phyloP scores from a whole-genome alignment of 2,113 vertebrate species.

The Ailurus styani region DNA sequence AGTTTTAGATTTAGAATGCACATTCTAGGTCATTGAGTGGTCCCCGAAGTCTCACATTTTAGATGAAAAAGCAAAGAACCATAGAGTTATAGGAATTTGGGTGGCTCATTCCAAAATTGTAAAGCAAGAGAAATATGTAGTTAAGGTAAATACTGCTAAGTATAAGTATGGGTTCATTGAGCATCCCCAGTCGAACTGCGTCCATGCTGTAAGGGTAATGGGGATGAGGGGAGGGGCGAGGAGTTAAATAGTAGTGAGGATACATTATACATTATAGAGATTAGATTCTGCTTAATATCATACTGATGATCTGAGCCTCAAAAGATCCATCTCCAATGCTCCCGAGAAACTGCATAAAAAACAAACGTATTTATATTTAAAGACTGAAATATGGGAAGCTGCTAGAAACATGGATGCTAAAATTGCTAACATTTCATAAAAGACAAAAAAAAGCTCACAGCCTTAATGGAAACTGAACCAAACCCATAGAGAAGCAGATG shows the following conservation, averaged over 20 bases:
- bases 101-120: neutral
- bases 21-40: neutral
- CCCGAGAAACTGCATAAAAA: neutral
- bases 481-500: constrained; percentile 65
- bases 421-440: constrained; percentile 55
- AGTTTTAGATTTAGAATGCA: neutral
- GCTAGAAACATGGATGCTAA: constrained; percentile 31
- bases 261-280: neutral
- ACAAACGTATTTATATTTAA: constrained; percentile 15
- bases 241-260: neutral
- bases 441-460: neutral
- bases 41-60: neutral
- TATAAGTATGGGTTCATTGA: neutral
- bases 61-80: neutral
- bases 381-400: constrained; percentile 15
- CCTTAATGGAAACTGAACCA: constrained; percentile 50
- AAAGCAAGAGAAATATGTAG: neutral
- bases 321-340: neutral
- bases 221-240: accelerated
- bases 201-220: neutral
- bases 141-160: neutral
- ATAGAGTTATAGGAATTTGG: neutral
- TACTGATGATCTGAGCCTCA: neutral
- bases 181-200: neutral
- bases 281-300: neutral